These are phyloP conservation scores for Strix aluco DNA, from an alignment of 2,113 vertebrate species.

Conservation along the genomic window DNA sequence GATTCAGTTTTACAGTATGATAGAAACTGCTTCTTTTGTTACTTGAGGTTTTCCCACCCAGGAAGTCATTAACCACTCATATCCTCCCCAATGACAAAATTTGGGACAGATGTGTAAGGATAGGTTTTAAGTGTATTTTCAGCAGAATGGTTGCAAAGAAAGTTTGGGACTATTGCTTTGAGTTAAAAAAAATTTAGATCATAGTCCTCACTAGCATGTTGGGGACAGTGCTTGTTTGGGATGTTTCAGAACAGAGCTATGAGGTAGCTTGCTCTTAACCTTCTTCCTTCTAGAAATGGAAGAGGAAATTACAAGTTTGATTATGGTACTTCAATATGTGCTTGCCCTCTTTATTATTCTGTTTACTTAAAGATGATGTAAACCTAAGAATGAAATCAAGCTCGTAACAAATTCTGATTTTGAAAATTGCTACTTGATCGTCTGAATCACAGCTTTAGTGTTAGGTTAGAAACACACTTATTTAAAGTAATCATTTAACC, in stretches of 20 bases:
- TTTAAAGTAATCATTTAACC: constrained; percentile 36
- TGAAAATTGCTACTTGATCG: constrained; percentile 66
- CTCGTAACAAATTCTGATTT: constrained; percentile 64
- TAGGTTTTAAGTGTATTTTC: background rate
- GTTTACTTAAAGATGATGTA: constrained; percentile 53
- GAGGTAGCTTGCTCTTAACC: constrained; percentile 24
- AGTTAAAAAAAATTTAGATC: background rate
- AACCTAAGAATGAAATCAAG: constrained; percentile 56
- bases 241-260: background rate
- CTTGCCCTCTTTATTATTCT: constrained; percentile 64
- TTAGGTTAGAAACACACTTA: constrained; percentile 16
- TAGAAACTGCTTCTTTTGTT: background rate
- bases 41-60: background rate
- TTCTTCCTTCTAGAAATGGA: constrained; percentile 49
- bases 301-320: constrained; percentile 49
- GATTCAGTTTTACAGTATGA: background rate
- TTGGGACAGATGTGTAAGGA: background rate
- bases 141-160: background rate
- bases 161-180: background rate
- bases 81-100: background rate
- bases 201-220: background rate
- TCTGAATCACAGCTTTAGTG: constrained; percentile 13
- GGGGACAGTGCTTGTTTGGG: background rate
- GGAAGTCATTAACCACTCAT: background rate
- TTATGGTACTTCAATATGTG: constrained; percentile 43